phyloP scores from a whole-genome alignment of 2,888 invertebrate genomes.

The Gastracanthus pulcherrimus region DNA sequence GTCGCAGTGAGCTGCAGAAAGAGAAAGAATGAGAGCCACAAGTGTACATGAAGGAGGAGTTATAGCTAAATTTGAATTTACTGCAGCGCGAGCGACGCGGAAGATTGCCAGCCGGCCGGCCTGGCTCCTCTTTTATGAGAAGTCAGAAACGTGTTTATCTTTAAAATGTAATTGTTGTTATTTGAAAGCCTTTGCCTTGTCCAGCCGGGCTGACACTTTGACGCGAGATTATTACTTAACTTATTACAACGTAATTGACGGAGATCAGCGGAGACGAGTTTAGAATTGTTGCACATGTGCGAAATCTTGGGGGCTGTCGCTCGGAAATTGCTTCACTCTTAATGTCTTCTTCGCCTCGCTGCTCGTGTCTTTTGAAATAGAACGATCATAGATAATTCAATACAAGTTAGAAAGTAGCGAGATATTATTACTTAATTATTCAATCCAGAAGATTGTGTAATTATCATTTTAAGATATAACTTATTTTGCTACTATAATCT shows the following conservation, averaged over 20 bases:
- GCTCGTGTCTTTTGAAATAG: no score
- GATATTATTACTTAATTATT: no score
- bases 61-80: conserved; percentile 58
- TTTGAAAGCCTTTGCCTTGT: conserved; percentile 1
- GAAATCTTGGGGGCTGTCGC: conserved; percentile 7
- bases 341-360: no score
- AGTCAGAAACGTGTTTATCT: conserved; percentile 49
- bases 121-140: conserved; percentile 14
- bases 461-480: no score
- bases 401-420: no score
- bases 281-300: not conserved
- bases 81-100: conserved; percentile 5
- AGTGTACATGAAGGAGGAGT: conserved; percentile 33
- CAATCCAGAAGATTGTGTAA: no score
- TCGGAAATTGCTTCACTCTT: no score
- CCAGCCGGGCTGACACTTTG: conserved; percentile 36
- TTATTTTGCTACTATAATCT: no score
- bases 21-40: not conserved
- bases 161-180: conserved; percentile 43
- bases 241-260: conserved; percentile 38
- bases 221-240: conserved; percentile 46
- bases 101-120: not conserved
- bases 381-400: no score
- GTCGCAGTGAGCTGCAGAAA: conserved; percentile 52
- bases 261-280: conserved; percentile 15